These are phyloP conservation scores for Haliaeetus leucogaster DNA, from an alignment of 2,113 vertebrate species.

Conservation along the genomic window DNA sequence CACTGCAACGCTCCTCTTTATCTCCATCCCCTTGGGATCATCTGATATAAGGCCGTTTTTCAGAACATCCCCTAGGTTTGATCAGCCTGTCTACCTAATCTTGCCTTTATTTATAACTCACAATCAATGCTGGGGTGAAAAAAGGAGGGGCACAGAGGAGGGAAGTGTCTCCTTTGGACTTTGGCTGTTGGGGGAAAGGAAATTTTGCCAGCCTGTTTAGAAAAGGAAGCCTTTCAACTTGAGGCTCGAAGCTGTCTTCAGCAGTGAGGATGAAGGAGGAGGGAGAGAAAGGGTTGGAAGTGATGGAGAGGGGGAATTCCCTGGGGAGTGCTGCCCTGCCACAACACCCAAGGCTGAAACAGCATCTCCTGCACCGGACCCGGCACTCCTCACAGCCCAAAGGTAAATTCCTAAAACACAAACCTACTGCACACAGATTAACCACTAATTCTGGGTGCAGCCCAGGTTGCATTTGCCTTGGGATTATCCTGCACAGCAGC, in stretches of 20 bases:
- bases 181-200: not conserved
- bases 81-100: not conserved
- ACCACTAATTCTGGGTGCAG: not conserved
- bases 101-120: not conserved
- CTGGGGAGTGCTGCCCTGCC: not conserved
- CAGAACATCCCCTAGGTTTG: not conserved
- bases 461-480: not conserved
- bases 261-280: not conserved
- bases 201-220: not conserved
- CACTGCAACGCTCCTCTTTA: not conserved
- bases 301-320: not conserved
- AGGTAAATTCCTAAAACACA: not conserved
- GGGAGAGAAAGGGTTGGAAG: not conserved
- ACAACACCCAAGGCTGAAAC: not conserved
- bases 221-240: not conserved
- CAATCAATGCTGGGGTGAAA: not conserved
- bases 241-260: not conserved
- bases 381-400: accelerated
- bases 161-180: not conserved
- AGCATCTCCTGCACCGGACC: not conserved
- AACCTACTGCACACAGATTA: not conserved
- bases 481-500: not conserved
- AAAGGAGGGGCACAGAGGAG: not conserved
- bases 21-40: slow-evolving; percentile 8
- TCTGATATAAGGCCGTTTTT: not conserved